Percentiles rank a stretch among this genome's conserved stretches.
These are phyloP conservation scores for Chaetophractus vellerosus DNA, from an alignment of 2,797 vertebrate species.

Conservation along the genomic window DNA sequence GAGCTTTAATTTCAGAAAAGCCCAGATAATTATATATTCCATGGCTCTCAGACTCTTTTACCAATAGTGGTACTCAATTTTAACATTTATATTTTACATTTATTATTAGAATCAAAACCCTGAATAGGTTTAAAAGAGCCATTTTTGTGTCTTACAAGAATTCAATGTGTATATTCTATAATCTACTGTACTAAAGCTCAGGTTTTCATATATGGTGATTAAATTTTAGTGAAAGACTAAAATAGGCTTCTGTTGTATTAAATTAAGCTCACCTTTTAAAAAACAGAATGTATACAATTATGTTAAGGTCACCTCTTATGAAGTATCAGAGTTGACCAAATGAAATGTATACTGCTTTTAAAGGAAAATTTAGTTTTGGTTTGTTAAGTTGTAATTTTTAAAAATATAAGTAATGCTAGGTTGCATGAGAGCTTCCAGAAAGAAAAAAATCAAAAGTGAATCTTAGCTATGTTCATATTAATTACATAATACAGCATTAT, in stretches of 20 bases:
- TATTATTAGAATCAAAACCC: conserved; percentile 80
- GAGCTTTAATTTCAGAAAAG: conserved; percentile 89
- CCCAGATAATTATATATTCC: conserved; percentile 87
- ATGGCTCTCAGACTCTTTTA: conserved; percentile 82
- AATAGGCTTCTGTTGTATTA: conserved; percentile 70
- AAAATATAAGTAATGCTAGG: conserved; percentile 62
- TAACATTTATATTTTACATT: conserved; percentile 83
- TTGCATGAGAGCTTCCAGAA: conserved; percentile 21
- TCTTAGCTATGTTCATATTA: conserved; percentile 78
- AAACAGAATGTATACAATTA: conserved; percentile 60
- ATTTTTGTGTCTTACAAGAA: conserved; percentile 82
- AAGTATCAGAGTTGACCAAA: conserved; percentile 70
- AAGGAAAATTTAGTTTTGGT: conserved; percentile 58
- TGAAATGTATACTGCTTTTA: conserved; percentile 53
- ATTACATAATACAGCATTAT: conserved; percentile 82
- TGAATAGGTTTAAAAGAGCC: conserved; percentile 80
- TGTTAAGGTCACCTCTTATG: conserved; percentile 69
- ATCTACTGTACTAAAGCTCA: conserved; percentile 80
- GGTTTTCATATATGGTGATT: conserved; percentile 83
- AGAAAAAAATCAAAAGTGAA: conserved; percentile 72
- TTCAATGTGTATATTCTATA: conserved; percentile 76
- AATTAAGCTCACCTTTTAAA: conserved; percentile 68
- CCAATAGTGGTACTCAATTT: conserved; percentile 76
- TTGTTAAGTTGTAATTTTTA: conserved; percentile 69
- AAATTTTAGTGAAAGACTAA: conserved; percentile 83